Conservation (phyloP, 1,140 invertebrate genomes). For the Ptiloglossa arizonensis region DNA sequence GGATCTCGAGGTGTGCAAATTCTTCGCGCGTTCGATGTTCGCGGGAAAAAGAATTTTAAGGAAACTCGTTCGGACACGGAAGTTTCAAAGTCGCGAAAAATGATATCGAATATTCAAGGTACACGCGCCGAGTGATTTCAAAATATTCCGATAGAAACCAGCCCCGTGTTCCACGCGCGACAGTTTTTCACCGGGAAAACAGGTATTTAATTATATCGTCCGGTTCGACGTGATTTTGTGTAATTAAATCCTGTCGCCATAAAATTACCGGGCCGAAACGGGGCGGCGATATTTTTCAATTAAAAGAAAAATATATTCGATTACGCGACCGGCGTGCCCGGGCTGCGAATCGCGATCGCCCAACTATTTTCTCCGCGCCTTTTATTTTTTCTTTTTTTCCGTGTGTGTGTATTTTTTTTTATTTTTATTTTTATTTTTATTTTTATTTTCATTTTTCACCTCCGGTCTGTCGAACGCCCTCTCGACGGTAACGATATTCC, state of each 20-base stretch:
- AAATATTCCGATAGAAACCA: slow-evolving; percentile 32
- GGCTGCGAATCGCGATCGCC: background rate
- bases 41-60: too few species aligned
- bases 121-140: background rate
- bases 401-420: background rate
- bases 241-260: slow-evolving; percentile 53
- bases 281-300: slow-evolving; percentile 49
- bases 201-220: slow-evolving; percentile 50
- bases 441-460: slow-evolving; percentile 25
- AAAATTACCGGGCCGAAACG: slow-evolving; percentile 40
- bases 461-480: slow-evolving; percentile 46
- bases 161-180: background rate
- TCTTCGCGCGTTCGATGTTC: background rate
- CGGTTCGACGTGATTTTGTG: slow-evolving; percentile 49
- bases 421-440: background rate
- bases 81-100: background rate
- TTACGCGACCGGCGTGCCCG: slow-evolving; percentile 29
- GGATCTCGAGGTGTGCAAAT: background rate
- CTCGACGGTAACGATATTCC: slow-evolving; percentile 68
- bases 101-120: background rate
- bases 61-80: background rate
- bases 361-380: background rate
- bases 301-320: slow-evolving; percentile 54
- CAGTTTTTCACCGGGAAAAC: slow-evolving; percentile 34
- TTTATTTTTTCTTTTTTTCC: background rate